Base-by-base conservation (phyloP, 1,140 invertebrate species). In the Drosophila elegans region DNA sequence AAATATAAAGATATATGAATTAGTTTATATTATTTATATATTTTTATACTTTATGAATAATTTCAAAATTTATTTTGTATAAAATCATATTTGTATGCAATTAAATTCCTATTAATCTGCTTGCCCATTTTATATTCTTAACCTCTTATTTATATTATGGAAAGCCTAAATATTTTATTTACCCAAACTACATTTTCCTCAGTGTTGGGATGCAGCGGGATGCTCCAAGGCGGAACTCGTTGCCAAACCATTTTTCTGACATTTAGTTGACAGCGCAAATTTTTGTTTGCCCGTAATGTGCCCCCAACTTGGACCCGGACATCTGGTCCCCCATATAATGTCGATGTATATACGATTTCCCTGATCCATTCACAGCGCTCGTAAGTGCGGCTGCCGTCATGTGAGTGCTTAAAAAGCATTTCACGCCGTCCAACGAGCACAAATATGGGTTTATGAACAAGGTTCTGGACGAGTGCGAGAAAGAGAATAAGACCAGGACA, bases 261-360 rank as follows among this genome's bases (percentile, higher is more conserved):
- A 88, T 88, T 88, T 88, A 88, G 83, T 88, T 89, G 83, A 88
- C 83, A 88, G 84, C 77, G 80, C 80, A 89, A 89, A 88, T 89
- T 88, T 84, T 89, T 89, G 84, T 88, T 89, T 88, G 83, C 75
- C 72, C 79, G 83, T 82, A 88, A 88, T 89, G 83, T 78, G 71
- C 64, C 49, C 74, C 78, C 75, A 76, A 78, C 79, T 67, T 53
- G 60, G 79, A 44, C 59, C 74, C 46, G 78, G 51, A 66, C 78
- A 49, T 82, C 66, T 56, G 62, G 49, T 34, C 16, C 38, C 48
- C 21, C 9, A 11, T 2, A 36, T 32, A 21, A 21, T 0, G 16
- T 3, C 45, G 1, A 21, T 21, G 16, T 38, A 45, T 12, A 11
- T 25, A 46, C 10, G 16, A 44, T 34, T 27, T 51, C 13, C 36